Base-by-base conservation (phyloP, 2,113 vertebrate genomes). In the Catharus minimus region DNA sequence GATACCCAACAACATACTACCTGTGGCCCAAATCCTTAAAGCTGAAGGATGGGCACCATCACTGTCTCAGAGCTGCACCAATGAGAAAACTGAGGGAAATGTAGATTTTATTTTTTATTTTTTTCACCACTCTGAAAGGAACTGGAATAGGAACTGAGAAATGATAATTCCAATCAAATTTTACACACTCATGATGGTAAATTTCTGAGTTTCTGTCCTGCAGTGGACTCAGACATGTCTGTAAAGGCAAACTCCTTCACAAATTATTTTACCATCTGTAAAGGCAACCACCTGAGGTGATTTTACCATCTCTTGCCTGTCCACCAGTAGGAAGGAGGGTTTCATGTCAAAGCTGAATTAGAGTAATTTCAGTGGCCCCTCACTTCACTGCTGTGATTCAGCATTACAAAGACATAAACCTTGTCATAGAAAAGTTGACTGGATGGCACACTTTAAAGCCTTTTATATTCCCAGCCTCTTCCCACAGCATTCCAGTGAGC, bases 191-290 rank as follows among this genome's bases (percentile, higher is more conserved):
- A 2, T 16, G 20, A 9, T 24, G 22, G 16, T 78, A 27, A 81
- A 5, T 58, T 77, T 61, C 21, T 57, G 44, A 67, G 11, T 58
- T 81, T 73, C 27, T 62, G 39, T 66, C 32, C 27, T 58, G 7
- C 0, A 0, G 9, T 49, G 12, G 7, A 32, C 30, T 36, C 33
- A 27, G 38, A 27, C 4, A 36, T 26, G 20, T 30, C 12, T 39
- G 22, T 39, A 39, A 78, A 86, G 14, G 23, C 21, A 65, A 74
- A 4, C 11, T 23, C 26, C 16, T 30, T 61, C 21, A 61, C 14
- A 88, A 14, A 26, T 33, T 26, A 41, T 66, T 83, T 77, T 71
- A 47, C 55, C 13, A 30, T 61, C 55, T 76, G 16, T 41, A 38
- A 74, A 83, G 26, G 28, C 27, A 66, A 62, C 4, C 6, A 16